phyloP scores from a whole-genome alignment of 64 coral and sea anemone species.

The Pachyseris speciosa region DNA sequence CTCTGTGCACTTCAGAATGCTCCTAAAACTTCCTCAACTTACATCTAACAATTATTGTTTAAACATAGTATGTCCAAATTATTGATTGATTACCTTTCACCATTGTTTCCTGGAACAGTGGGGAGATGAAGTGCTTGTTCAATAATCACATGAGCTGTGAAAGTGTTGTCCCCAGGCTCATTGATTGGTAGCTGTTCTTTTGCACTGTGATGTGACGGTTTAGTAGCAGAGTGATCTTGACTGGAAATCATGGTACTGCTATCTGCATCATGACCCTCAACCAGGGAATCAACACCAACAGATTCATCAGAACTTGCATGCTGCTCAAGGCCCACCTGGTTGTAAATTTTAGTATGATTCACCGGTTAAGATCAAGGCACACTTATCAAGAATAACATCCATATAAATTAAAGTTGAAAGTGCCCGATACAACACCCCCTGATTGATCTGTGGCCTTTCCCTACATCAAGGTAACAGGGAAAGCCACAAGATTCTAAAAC shows the following conservation, averaged over 20 bases:
- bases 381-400: too few relatives aligned
- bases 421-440: too few relatives aligned
- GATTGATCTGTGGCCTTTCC: too few relatives aligned
- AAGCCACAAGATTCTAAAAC: too few relatives aligned
- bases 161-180: slow-evolving; percentile 39
- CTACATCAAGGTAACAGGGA: too few relatives aligned
- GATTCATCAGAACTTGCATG: slow-evolving; percentile 18
- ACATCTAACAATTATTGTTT: neutral
- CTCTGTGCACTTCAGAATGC: too few relatives aligned
- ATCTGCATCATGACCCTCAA: neutral
- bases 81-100: slow-evolving; percentile 5
- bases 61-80: neutral
- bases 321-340: neutral
- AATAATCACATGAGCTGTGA: slow-evolving; percentile 79
- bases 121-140: slow-evolving; percentile 76
- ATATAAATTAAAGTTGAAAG: too few relatives aligned
- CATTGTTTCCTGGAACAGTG: slow-evolving; percentile 46
- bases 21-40: too few relatives aligned
- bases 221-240: neutral
- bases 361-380: neutral
- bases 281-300: neutral
- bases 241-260: neutral
- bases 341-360: neutral
- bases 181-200: neutral
- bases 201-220: neutral